Conservation (phyloP, 2,113 vertebrate species). For the Menidia beryllina region DNA sequence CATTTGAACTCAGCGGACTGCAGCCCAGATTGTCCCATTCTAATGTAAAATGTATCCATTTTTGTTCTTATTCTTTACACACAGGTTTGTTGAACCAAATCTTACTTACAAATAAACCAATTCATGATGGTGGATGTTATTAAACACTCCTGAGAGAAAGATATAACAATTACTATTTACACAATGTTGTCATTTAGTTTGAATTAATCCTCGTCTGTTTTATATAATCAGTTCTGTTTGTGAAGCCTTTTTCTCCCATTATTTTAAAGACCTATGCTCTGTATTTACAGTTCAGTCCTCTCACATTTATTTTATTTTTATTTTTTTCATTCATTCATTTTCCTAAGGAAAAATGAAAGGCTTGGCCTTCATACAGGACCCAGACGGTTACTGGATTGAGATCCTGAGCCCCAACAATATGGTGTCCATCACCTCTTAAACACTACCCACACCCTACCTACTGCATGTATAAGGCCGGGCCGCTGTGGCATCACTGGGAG, state of each 20-base stretch:
- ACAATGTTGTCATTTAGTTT: too few relatives aligned
- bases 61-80: too few relatives aligned
- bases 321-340: too few relatives aligned
- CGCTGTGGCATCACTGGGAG: slow-evolving; percentile 30
- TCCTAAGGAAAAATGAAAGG: slow-evolving; percentile 96
- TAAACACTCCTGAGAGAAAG: too few relatives aligned
- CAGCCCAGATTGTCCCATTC: not conserved
- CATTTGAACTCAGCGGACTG: not conserved
- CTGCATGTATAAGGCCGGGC: slow-evolving; percentile 9
- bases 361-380: slow-evolving; percentile 96
- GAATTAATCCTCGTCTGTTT: too few relatives aligned
- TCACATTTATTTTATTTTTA: not conserved
- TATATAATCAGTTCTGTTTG: too few relatives aligned
- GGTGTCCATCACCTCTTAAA: slow-evolving; percentile 84
- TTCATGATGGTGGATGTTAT: too few relatives aligned
- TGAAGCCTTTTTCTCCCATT: not conserved
- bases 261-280: too few relatives aligned
- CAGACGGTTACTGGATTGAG: slow-evolving; percentile 99
- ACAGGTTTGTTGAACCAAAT: too few relatives aligned
- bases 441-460: not conserved
- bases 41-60: not conserved
- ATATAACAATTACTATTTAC: too few relatives aligned
- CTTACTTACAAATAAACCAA: too few relatives aligned
- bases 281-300: not conserved
- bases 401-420: slow-evolving; percentile 95